A percentile compares a stretch with the other conserved stretches of the same genome.
phyloP scores from a whole-genome alignment of 2,797 vertebrate species.

The Microctenopoma lineatum region DNA sequence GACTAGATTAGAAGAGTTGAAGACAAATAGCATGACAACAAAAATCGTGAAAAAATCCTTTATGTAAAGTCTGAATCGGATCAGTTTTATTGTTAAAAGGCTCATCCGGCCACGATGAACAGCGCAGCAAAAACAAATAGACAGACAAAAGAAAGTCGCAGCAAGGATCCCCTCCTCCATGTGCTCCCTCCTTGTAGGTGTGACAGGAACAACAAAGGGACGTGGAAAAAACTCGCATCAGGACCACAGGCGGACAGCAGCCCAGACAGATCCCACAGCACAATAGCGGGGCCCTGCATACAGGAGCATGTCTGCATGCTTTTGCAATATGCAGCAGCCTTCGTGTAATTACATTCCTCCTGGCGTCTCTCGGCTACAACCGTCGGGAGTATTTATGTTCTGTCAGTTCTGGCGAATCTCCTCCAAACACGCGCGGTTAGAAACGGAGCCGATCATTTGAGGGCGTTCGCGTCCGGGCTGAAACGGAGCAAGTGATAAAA shows the following conservation, averaged over 20 bases:
- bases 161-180: constrained; percentile 43
- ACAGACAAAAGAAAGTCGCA: constrained; percentile 68
- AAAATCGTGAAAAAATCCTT: constrained; percentile 1
- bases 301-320: constrained; percentile 56
- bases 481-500: constrained; percentile 31
- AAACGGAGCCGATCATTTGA: constrained; percentile 43
- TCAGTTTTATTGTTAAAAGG: constrained; percentile 5
- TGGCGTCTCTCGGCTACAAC: constrained; percentile 58
- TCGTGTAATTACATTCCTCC: constrained; percentile 66
- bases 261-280: constrained; percentile 51
- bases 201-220: constrained; percentile 76
- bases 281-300: constrained; percentile 47
- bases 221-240: constrained; percentile 83
- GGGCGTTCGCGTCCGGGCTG: constrained; percentile 34
- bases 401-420: constrained; percentile 44
- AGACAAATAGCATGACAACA: constrained; percentile 14
- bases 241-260: constrained; percentile 74
- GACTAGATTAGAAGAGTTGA: constrained; percentile 16
- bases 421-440: constrained; percentile 27
- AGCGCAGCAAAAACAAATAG: constrained; percentile 19
- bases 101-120: background rate
- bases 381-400: constrained; percentile 50
- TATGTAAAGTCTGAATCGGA: constrained; percentile 20
- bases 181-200: constrained; percentile 59
- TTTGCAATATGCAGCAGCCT: constrained; percentile 63